Conservation (phyloP, 2,113 vertebrate genomes). For the Urocynchramus pylzowi region DNA sequence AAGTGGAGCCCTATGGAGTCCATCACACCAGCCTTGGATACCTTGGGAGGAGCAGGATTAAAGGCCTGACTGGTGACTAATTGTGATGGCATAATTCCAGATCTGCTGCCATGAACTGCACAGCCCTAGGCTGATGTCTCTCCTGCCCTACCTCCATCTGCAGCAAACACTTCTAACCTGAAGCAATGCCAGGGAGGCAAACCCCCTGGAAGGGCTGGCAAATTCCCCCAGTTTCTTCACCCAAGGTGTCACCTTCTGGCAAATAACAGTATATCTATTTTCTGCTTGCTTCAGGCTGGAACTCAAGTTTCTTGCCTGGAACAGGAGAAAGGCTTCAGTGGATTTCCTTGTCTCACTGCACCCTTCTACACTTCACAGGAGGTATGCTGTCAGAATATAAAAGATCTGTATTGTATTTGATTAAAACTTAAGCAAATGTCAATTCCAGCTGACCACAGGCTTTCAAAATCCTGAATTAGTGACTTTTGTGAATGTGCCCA, state of each 20-base stretch:
- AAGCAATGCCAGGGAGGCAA: not conserved
- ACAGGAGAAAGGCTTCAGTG: not conserved
- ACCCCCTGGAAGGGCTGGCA: not conserved
- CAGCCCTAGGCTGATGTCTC: not conserved
- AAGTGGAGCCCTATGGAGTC: not conserved
- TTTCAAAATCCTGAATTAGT: not conserved
- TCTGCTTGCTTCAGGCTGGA: not conserved
- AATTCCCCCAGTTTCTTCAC: not conserved
- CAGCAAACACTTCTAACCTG: not conserved
- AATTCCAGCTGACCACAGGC: not conserved
- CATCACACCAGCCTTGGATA: not conserved
- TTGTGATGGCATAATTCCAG: fast-evolving
- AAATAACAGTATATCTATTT: not conserved
- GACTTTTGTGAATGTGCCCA: not conserved
- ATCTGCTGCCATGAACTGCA: not conserved
- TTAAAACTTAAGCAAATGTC: not conserved
- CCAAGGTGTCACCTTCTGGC: not conserved
- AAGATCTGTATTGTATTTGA: not conserved
- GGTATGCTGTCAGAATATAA: not conserved
- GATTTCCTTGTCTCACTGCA: not conserved
- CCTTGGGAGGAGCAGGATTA: not conserved
- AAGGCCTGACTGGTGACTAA: not conserved
- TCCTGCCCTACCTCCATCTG: not conserved
- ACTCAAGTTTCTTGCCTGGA: not conserved
- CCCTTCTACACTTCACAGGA: not conserved